phyloP scores from a whole-genome alignment of 2,113 vertebrate genomes.

The Neolamprologus kungweensis region DNA sequence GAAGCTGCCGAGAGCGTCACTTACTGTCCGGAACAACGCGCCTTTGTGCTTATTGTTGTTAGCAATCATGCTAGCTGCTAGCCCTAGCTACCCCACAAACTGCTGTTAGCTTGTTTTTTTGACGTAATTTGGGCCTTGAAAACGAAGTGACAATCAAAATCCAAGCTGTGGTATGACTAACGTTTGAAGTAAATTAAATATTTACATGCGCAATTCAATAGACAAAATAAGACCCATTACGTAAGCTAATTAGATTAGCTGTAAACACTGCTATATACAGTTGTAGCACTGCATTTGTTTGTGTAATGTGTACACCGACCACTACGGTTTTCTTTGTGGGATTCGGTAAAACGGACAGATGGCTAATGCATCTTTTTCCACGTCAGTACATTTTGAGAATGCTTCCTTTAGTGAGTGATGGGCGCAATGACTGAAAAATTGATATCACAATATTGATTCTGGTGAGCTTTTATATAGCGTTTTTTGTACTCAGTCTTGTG shows the following conservation, averaged over 20 bases:
- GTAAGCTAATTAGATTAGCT: not conserved
- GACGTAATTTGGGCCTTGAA: not conserved
- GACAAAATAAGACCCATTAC: not conserved
- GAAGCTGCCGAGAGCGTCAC: not conserved
- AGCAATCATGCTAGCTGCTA: not conserved
- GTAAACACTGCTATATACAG: not conserved
- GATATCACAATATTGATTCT: not conserved
- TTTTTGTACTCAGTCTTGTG: not conserved
- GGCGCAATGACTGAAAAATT: not conserved
- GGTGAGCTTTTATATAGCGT: not conserved
- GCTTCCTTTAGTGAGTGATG: not conserved
- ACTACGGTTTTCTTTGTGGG: not conserved
- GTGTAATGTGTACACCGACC: not conserved
- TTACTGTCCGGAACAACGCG: not conserved
- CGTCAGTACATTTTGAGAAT: not conserved
- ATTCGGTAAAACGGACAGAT: not conserved
- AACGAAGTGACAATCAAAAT: not conserved
- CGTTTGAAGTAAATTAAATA: not conserved
- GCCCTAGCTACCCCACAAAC: not conserved
- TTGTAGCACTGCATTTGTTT: not conserved
- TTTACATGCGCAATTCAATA: not conserved
- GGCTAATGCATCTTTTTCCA: too few species aligned
- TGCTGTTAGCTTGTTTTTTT: not conserved
- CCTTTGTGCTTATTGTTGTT: constrained; percentile 9
- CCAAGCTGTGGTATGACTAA: fast-evolving